A percentile compares a stretch with the other conserved stretches of the same genome.
phyloP scores from a whole-genome alignment of 2,888 invertebrate species.

The Trichacis sp. region DNA sequence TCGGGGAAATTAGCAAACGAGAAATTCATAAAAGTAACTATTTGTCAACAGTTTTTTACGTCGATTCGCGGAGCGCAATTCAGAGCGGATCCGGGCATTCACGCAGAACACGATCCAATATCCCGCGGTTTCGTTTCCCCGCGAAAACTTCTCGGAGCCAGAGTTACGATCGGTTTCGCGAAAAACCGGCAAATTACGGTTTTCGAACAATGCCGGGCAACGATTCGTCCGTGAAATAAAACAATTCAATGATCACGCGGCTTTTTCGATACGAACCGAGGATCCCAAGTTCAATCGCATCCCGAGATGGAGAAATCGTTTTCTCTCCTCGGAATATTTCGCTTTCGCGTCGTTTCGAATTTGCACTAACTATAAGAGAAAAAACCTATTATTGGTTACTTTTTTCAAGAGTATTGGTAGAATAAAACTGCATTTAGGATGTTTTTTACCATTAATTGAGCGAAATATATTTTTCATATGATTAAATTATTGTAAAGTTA shows the following conservation, averaged over 20 bases:
- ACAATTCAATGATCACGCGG: constrained; percentile 19
- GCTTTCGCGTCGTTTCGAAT: no score
- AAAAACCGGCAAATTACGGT: constrained; percentile 31
- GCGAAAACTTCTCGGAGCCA: constrained; percentile 23
- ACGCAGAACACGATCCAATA: constrained; percentile 29
- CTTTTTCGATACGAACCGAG: neutral
- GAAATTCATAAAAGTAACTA: neutral
- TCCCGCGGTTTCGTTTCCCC: constrained; percentile 35
- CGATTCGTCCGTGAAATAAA: constrained; percentile 21
- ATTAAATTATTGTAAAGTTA: no score
- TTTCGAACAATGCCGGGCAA: constrained; percentile 30
- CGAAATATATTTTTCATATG: no score
- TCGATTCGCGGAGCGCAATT: neutral
- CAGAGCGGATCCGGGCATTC: constrained; percentile 20
- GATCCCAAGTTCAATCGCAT: neutral
- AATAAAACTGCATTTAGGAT: no score
- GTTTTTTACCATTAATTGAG: no score
- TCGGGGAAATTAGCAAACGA: neutral
- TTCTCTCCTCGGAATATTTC: no score
- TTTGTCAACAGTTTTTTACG: constrained; percentile 9
- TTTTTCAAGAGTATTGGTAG: no score
- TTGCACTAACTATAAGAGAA: no score
- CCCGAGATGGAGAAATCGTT: no score
- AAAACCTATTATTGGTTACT: no score
- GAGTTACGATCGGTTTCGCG: constrained; percentile 37